phyloP scores from a whole-genome alignment of 2,888 invertebrate species.

The Petrolisthes manimaculis region DNA sequence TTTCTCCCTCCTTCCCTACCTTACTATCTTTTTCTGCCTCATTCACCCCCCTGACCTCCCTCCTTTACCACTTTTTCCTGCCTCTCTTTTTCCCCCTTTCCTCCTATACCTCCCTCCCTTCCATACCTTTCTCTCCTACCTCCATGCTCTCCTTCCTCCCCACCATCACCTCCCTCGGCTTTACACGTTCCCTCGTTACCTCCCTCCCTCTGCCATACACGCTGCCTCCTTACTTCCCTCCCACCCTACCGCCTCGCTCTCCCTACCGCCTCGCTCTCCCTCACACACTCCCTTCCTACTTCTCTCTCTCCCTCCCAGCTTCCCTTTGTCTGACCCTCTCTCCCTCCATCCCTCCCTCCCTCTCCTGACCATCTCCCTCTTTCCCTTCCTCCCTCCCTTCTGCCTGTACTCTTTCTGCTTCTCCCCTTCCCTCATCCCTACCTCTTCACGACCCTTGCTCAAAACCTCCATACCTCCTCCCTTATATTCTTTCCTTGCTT shows the following conservation, averaged over 20 bases:
- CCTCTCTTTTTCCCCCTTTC: not conserved
- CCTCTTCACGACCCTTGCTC: not conserved
- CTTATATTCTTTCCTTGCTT: too few relatives aligned
- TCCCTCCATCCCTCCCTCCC: not conserved
- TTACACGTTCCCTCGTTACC: not conserved
- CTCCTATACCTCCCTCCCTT: not conserved
- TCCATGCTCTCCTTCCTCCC: not conserved
- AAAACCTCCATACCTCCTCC: too few relatives aligned
- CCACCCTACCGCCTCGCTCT: not conserved
- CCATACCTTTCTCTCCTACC: not conserved
- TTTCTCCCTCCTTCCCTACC: not conserved
- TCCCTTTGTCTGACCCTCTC: not conserved
- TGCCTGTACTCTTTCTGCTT: not conserved
- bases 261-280: not conserved
- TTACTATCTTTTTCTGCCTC: not conserved
- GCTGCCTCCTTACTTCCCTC: not conserved
- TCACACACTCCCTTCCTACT: not conserved
- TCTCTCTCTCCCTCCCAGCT: not conserved
- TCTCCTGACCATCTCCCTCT: not conserved
- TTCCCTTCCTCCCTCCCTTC: not conserved
- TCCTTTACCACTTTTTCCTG: not conserved
- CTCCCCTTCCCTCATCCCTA: not conserved
- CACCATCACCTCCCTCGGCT: not conserved
- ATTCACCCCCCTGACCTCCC: not conserved
- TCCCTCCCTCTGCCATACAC: not conserved